Base-by-base conservation (phyloP, 2,888 invertebrate genomes). In the Leptopilina drosophilae region DNA sequence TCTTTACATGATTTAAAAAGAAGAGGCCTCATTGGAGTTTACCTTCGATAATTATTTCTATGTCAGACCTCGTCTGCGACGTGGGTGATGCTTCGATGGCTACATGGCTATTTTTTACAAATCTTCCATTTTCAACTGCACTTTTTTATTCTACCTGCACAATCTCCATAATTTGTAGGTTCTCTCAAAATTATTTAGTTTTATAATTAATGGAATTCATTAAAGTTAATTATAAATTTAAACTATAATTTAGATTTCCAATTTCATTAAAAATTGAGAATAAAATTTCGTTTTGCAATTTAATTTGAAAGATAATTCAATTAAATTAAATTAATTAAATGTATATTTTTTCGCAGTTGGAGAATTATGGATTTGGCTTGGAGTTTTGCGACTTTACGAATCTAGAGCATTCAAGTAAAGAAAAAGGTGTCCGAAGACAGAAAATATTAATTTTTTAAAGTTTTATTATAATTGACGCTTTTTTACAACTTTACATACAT, bases 291-390 rank as follows among this genome's bases (percentile, higher is more conserved):
- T 33, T 33, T 33, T 33, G 4, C 5, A 33, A 33, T 33, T 33
- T 33, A 2, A 33, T 33, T 33, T 33, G 3, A 33, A 33, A 33
- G 33, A 1, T 20, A 20, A 20, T 20, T 20, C 1, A 59, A n/a
- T n/a, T 53, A 14, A 78, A 64, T 66, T 65, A n/a, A 42, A 42
- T 42, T 42, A 42, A 8, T 42, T 42, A 42, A 42, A 1, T 42
- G 33, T 9, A 20, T 65, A 75, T 65, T 81, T 84, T n/a, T 33
- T 12, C 77, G 20, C 73, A 89, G 89, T 85, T 49, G 82, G 81
- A 42, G 87, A 89, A 84, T 79, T 88, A 59, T 89, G 89, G 88
- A 80, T 86, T 56, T 89, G 88, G 87, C 66, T 88, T 67, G 88
- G 89, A 6, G 87, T 87, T 9, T 80, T 89, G 62, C 84, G 83